phyloP scores from a whole-genome alignment of 2,888 invertebrate genomes.

The Notodonta ziczac region DNA sequence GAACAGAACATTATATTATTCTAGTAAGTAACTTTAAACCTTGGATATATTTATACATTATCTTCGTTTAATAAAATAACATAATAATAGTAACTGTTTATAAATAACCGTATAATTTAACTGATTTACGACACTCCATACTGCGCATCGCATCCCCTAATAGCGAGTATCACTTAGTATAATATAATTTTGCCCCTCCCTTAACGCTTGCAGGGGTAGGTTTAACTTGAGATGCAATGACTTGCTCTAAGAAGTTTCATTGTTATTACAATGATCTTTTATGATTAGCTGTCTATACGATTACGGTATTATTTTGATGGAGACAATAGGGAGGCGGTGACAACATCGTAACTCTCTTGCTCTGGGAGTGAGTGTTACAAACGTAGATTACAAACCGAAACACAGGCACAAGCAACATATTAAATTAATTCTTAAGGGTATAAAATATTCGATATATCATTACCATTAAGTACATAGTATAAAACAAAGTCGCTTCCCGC shows the following conservation, averaged over 20 bases:
- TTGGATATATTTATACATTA: no score
- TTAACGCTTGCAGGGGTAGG: constrained; percentile 37
- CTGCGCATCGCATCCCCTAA: constrained; percentile 45
- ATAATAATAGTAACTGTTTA: constrained; percentile 10
- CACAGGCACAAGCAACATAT: no score
- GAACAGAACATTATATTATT: background rate
- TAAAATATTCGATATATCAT: no score
- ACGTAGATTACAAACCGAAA: no score
- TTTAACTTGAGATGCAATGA: constrained; percentile 10
- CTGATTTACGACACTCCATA: constrained; percentile 9
- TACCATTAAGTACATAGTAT: no score
- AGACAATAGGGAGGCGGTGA: background rate
- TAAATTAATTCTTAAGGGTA: no score
- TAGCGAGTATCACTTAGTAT: constrained; percentile 75
- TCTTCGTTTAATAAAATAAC: constrained; percentile 6
- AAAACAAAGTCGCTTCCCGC: no score
- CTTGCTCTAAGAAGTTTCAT: constrained; percentile 13
- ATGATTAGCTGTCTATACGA: constrained; percentile 4
- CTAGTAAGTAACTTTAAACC: no score
- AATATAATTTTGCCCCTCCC: constrained; percentile 70
- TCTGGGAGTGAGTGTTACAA: no score
- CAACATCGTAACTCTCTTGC: no score
- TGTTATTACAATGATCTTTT: constrained; percentile 10
- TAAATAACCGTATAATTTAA: constrained; percentile 11
- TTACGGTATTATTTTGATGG: constrained; percentile 2